A percentile compares a stretch with the other conserved stretches of the same genome.
Conservation (phyloP, 2,113 vertebrate species). For the Edolisoma coerulescens region DNA sequence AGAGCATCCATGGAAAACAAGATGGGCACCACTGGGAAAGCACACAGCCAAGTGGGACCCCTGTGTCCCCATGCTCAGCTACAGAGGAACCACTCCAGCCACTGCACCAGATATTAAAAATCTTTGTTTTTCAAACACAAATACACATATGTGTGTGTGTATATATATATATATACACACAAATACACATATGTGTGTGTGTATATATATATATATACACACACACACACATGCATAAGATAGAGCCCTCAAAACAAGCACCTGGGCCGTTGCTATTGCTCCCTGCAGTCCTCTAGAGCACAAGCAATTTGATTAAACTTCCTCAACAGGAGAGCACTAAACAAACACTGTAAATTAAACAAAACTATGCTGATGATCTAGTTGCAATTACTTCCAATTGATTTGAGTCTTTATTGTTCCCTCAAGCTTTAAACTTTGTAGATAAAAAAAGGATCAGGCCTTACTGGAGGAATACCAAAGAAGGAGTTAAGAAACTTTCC, state of each 20-base stretch:
- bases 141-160: not conserved
- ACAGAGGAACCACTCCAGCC: not conserved
- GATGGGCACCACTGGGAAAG: not conserved
- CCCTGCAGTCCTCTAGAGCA: not conserved
- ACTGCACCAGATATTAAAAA: not conserved
- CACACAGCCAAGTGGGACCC: not conserved
- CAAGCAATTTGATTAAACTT: conserved; percentile 9
- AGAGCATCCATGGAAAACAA: not conserved
- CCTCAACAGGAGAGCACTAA: conserved; percentile 21
- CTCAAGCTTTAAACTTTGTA: not conserved
- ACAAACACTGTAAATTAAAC: conserved; percentile 52
- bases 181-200: not conserved
- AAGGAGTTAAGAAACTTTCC: not conserved
- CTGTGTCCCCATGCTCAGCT: not conserved
- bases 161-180: not conserved
- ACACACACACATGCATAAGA: no score
- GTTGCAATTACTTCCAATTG: conserved; percentile 48
- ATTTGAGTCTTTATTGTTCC: conserved; percentile 41
- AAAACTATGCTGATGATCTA: conserved; percentile 53
- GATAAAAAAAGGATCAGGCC: not conserved
- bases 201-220: not conserved
- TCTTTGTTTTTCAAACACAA: not conserved
- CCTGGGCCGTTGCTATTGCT: not conserved
- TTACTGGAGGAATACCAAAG: conserved; percentile 13
- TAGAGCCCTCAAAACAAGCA: not conserved